phyloP scores from a whole-genome alignment of 2,113 vertebrate species.

The Fulmarus glacialis region DNA sequence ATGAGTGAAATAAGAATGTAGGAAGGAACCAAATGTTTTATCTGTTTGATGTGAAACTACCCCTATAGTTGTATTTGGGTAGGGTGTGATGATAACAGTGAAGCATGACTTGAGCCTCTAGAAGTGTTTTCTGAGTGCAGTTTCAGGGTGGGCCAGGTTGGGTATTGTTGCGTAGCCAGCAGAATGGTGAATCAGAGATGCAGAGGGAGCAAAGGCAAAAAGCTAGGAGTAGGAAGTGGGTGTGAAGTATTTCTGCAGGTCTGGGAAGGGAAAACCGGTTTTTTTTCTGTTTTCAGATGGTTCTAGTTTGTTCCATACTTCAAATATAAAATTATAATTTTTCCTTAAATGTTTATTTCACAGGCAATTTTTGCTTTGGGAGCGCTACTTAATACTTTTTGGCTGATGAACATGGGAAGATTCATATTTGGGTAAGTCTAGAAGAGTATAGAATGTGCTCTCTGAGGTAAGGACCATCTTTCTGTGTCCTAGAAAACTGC shows the following conservation, averaged over 20 bases:
- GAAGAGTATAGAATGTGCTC: rapidly evolving
- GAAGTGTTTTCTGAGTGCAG: not conserved
- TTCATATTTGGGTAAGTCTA: constrained; percentile 94
- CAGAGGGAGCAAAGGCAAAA: not conserved
- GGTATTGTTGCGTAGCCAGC: not conserved
- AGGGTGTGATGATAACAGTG: rapidly evolving
- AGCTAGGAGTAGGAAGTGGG: not conserved
- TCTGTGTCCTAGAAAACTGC: not conserved
- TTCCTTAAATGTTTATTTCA: not conserved
- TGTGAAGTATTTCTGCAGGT: not conserved
- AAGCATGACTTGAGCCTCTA: not conserved
- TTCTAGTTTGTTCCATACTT: not conserved
- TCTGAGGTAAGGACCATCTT: not conserved
- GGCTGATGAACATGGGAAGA: constrained; percentile 92
- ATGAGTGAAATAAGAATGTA: not conserved
- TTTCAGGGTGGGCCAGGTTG: not conserved
- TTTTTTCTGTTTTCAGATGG: not conserved
- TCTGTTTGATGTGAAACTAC: rapidly evolving
- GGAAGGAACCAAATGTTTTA: not conserved
- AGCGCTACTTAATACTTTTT: constrained; percentile 84
- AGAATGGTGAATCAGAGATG: not conserved
- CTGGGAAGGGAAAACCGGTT: not conserved
- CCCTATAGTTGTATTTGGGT: rapidly evolving
- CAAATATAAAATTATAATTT: rapidly evolving
- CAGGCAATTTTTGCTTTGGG: constrained; percentile 92